Percentiles rank a stretch among this genome's conserved stretches.
Conservation (phyloP, 2,888 invertebrate genomes). For the Liposcelis brunnea region DNA sequence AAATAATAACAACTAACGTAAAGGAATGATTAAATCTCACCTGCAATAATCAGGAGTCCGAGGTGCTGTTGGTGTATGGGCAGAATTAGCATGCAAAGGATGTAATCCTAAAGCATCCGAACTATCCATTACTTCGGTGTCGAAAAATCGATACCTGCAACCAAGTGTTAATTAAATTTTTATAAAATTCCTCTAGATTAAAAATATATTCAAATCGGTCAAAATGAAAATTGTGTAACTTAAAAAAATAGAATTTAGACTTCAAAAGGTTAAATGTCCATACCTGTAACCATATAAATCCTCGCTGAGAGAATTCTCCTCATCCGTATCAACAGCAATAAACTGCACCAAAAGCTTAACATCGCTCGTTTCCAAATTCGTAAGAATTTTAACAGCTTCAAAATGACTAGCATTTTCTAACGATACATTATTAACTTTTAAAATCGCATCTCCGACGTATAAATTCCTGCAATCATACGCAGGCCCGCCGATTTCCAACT, state of each 20-base stretch:
- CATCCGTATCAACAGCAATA: constrained; percentile 50
- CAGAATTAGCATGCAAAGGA: constrained; percentile 32
- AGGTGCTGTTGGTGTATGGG: constrained; percentile 46
- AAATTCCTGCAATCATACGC: constrained; percentile 46
- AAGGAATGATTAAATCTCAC: constrained; percentile 9
- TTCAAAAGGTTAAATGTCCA: no score
- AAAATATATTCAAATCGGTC: constrained; percentile 2
- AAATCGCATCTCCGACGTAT: constrained; percentile 70
- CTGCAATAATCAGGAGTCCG: constrained; percentile 32
- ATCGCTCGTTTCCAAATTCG: constrained; percentile 52
- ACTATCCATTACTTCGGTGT: constrained; percentile 22
- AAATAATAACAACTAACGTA: constrained; percentile 11
- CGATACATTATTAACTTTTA: constrained; percentile 53
- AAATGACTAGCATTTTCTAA: constrained; percentile 40
- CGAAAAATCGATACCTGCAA: constrained; percentile 28
- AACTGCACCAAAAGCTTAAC: constrained; percentile 62
- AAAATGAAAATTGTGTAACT: not conserved
- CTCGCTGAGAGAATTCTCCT: constrained; percentile 41
- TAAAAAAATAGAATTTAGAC: no score
- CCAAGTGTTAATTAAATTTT: constrained; percentile 1
- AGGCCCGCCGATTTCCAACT: constrained; percentile 64
- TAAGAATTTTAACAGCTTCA: constrained; percentile 63
- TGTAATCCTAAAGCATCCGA: constrained; percentile 24
- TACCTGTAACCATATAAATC: constrained; percentile 36
- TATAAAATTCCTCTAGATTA: constrained; percentile 5